These are phyloP conservation scores for Tarsius wallacei DNA, from an alignment of 2,797 vertebrate species.

Conservation along the genomic window DNA sequence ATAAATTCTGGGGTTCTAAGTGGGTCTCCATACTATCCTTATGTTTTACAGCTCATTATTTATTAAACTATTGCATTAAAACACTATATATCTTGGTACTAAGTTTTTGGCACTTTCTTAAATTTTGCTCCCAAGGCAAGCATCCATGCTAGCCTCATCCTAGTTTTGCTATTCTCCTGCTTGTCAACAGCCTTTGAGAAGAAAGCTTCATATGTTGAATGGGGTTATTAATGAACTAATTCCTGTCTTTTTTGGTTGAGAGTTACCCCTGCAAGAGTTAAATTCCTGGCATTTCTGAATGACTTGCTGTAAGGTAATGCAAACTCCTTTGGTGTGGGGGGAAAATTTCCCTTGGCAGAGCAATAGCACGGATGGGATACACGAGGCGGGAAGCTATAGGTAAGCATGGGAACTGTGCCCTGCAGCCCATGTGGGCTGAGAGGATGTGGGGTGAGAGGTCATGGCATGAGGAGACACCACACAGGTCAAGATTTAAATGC, in stretches of 20 bases:
- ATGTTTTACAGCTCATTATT: background rate
- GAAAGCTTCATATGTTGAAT: background rate
- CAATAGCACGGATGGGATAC: background rate
- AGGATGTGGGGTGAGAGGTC: background rate
- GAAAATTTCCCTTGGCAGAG: background rate
- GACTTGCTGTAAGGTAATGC: background rate
- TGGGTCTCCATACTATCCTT: background rate
- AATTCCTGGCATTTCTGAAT: background rate
- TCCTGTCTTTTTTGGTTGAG: background rate
- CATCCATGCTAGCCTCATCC: background rate
- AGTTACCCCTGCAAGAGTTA: background rate
- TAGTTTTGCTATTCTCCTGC: background rate
- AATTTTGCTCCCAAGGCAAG: background rate
- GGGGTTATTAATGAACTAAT: background rate
- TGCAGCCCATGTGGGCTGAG: background rate
- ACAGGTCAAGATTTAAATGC: background rate
- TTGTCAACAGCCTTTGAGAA: background rate
- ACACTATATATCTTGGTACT: background rate
- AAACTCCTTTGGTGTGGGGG: background rate
- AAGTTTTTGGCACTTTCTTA: background rate
- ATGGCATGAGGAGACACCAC: background rate
- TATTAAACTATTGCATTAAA: slow-evolving; percentile 1
- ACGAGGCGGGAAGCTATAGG: background rate
- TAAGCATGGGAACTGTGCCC: background rate
- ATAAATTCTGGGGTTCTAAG: background rate